phyloP scores from a whole-genome alignment of 2,113 vertebrate genomes.

The Cyprinodon variegatus region DNA sequence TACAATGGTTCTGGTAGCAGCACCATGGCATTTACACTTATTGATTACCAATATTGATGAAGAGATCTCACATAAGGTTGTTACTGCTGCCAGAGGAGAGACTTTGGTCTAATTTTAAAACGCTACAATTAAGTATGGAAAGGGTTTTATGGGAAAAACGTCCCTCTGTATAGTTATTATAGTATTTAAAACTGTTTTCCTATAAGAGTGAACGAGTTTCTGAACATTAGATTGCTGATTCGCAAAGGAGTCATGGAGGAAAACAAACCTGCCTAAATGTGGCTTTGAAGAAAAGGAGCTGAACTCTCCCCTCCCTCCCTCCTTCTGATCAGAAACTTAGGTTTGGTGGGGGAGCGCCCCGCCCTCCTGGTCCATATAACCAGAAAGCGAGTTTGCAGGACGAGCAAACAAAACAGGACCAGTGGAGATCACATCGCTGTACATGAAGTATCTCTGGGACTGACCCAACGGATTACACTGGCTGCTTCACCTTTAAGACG shows the following conservation, averaged over 20 bases:
- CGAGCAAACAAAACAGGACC: constrained; percentile 73
- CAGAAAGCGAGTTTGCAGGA: constrained; percentile 66
- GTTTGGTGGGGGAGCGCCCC: constrained; percentile 69
- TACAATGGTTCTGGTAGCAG: constrained; percentile 22
- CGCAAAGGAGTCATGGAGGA: constrained; percentile 12
- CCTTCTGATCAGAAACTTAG: constrained; percentile 72
- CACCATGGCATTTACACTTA: constrained; percentile 12
- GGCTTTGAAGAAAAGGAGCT: constrained; percentile 36
- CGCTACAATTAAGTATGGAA: constrained; percentile 27
- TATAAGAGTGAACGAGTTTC: constrained; percentile 11
- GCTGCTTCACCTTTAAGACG: constrained; percentile 39
- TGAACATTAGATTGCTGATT: constrained; percentile 18
- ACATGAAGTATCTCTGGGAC: constrained; percentile 54
- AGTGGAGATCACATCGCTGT: constrained; percentile 63
- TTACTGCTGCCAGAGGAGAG: background rate
- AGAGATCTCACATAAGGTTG: constrained; percentile 22
- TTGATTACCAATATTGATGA: constrained; percentile 43
- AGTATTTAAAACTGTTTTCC: constrained; percentile 19
- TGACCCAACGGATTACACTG: constrained; percentile 72
- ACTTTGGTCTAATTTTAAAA: constrained; percentile 15
- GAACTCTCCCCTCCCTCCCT: constrained; percentile 20
- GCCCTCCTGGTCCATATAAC: constrained; percentile 81
- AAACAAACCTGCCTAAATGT: constrained; percentile 41
- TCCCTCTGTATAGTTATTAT: constrained; percentile 10
- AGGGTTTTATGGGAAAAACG: background rate